phyloP scores from a whole-genome alignment of 2,797 vertebrate genomes.

The Percopsis omiscomaycus region DNA sequence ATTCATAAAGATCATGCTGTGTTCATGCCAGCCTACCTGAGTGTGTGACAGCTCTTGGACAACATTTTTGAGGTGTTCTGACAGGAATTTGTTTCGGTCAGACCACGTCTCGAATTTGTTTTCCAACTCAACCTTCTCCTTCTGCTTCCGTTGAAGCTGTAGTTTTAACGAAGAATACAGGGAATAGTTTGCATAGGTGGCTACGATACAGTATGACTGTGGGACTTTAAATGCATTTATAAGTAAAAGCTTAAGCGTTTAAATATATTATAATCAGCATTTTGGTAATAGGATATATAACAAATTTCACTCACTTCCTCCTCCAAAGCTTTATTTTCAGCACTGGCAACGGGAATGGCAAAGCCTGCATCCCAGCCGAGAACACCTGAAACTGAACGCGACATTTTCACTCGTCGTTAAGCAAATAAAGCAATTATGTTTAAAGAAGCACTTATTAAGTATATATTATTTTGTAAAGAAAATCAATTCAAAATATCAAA shows the following conservation, averaged over 20 bases:
- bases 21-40: conserved; percentile 75
- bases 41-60: conserved; percentile 81
- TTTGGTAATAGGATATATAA: neutral
- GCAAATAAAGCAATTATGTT: neutral
- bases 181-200: neutral
- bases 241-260: neutral
- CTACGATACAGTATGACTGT: too few species aligned
- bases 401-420: conserved; percentile 63
- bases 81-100: conserved; percentile 75
- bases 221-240: neutral
- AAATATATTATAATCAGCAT: neutral
- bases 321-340: conserved; percentile 83
- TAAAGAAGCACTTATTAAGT: neutral
- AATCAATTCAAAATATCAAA: neutral
- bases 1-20: too few species aligned
- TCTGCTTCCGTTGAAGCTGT: conserved; percentile 81
- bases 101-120: conserved; percentile 72
- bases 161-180: neutral
- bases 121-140: conserved; percentile 70
- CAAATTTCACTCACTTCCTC: conserved; percentile 72
- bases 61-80: conserved; percentile 78
- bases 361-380: conserved; percentile 83
- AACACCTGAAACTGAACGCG: conserved; percentile 69
- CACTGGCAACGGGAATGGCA: conserved; percentile 82
- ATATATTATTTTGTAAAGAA: neutral